Percentiles rank a stretch among this genome's conserved stretches.
phyloP scores from a whole-genome alignment of 1,140 invertebrate species.

The Meloidogyne exigua region DNA sequence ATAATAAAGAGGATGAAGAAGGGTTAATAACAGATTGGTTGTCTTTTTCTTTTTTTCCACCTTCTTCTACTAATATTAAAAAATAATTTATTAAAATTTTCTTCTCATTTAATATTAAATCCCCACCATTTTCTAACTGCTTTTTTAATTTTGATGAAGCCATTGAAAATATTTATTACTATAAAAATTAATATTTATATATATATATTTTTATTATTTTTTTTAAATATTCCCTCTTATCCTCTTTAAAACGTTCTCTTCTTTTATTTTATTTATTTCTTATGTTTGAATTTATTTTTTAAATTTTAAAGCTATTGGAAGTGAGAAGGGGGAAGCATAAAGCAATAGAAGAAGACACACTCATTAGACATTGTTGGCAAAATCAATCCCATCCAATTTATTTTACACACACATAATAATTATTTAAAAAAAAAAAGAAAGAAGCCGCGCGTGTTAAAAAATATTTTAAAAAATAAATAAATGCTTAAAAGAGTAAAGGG shows the following conservation, averaged over 20 bases:
- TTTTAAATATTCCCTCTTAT: background rate
- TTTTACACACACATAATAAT: background rate
- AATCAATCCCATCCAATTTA: background rate
- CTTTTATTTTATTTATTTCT: background rate
- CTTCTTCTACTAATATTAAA: background rate
- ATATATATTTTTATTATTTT: background rate
- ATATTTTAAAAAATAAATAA: background rate
- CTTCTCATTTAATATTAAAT: background rate
- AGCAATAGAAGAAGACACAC: background rate
- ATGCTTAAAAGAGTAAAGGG: too few relatives aligned
- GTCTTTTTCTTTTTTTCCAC: background rate
- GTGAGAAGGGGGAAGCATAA: too few relatives aligned
- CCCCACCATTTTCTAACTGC: background rate
- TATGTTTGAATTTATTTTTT: background rate
- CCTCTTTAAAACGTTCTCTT: background rate
- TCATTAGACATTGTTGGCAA: background rate
- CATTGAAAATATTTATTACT: too few relatives aligned
- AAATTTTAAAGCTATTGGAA: background rate
- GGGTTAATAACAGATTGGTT: background rate
- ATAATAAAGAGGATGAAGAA: background rate
- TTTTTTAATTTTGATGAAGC: constrained; percentile 1
- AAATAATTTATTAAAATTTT: background rate
- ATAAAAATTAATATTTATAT: background rate
- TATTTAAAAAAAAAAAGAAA: too few relatives aligned
- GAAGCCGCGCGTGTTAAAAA: background rate